A percentile compares a stretch with the other conserved stretches of the same genome.
phyloP scores from a whole-genome alignment of 1,140 invertebrate species.

The Pogonognathellus flavescens region DNA sequence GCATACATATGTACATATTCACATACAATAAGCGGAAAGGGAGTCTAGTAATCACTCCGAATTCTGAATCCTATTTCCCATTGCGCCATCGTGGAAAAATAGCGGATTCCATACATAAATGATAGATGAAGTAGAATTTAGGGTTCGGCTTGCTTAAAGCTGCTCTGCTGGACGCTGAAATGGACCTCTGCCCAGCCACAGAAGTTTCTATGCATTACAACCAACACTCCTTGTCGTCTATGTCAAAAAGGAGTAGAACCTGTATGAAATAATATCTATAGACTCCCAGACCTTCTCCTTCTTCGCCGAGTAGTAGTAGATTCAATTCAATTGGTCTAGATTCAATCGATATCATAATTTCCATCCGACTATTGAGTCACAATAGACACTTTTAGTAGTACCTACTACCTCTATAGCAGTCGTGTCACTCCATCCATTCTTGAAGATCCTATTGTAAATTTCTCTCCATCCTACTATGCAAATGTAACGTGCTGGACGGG shows the following conservation, averaged over 20 bases:
- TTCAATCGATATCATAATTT: slow-evolving; percentile 37
- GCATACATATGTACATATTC: too few species aligned
- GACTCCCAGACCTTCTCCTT: not conserved
- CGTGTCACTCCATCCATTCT: not conserved
- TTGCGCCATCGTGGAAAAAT: slow-evolving; percentile 20
- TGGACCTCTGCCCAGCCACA: slow-evolving; percentile 10
- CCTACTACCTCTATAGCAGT: not conserved
- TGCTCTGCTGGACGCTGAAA: slow-evolving; percentile 34
- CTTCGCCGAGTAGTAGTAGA: not conserved
- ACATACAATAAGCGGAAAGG: too few species aligned
- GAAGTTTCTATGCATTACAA: not conserved
- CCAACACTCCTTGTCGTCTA: not conserved
- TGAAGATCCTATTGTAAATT: not conserved
- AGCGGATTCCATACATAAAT: slow-evolving; percentile 39
- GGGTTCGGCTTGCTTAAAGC: not conserved
- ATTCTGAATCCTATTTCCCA: not conserved
- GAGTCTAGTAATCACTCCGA: not conserved
- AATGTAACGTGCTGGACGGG: not conserved
- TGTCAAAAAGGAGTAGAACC: slow-evolving; percentile 16
- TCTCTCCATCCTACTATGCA: not conserved
- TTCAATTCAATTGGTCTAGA: slow-evolving; percentile 22
- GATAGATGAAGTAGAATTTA: slow-evolving; percentile 30
- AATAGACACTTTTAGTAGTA: not conserved
- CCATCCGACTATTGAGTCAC: not conserved
- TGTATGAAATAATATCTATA: slow-evolving; percentile 17